Evolutionary conservation across 2,113 vertebrate species (phyloP).

Genomic region (Eulemur macaco): DNA sequence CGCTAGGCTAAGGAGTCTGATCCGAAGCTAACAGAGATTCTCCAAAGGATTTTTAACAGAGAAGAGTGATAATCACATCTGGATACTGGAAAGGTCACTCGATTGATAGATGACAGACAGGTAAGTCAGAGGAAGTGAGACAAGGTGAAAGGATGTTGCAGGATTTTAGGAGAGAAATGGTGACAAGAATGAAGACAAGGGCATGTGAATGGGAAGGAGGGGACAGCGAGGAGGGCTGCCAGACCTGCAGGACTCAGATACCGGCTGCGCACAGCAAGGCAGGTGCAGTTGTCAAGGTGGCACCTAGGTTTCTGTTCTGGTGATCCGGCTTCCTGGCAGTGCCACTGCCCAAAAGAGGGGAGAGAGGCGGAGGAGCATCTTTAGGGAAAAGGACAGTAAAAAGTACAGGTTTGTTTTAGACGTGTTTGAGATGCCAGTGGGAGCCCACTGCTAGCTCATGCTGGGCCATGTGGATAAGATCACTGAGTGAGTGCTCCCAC

Average conservation of each 20-base stretch:
- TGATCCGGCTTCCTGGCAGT: not conserved
- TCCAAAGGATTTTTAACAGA: not conserved
- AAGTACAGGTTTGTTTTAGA: not conserved
- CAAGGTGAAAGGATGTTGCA: not conserved
- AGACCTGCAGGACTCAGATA: not conserved
- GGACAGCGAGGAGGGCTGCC: rapidly evolving
- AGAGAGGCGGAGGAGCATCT: not conserved
- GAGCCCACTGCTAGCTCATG: not conserved
- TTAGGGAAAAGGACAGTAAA: not conserved
- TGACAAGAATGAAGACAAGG: rapidly evolving
- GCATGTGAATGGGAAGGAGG: not conserved
- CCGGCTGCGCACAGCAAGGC: rapidly evolving
- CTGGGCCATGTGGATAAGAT: no score
- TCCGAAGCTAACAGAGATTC: not conserved
- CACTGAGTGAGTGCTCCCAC: not conserved
- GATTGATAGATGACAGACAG: rapidly evolving
- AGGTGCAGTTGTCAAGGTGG: not conserved
- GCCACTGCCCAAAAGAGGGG: not conserved
- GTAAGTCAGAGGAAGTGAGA: not conserved
- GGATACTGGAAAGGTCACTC: not conserved
- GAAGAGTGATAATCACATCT: not conserved
- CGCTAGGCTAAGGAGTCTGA: not conserved
- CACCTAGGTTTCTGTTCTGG: not conserved
- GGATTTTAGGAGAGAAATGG: not conserved
- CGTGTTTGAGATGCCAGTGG: not conserved